A percentile compares a stretch with the other conserved stretches of the same genome.
These are phyloP conservation scores for Ctenopoma kingsleyae DNA, from an alignment of 2,797 vertebrate species.

Conservation along the genomic window DNA sequence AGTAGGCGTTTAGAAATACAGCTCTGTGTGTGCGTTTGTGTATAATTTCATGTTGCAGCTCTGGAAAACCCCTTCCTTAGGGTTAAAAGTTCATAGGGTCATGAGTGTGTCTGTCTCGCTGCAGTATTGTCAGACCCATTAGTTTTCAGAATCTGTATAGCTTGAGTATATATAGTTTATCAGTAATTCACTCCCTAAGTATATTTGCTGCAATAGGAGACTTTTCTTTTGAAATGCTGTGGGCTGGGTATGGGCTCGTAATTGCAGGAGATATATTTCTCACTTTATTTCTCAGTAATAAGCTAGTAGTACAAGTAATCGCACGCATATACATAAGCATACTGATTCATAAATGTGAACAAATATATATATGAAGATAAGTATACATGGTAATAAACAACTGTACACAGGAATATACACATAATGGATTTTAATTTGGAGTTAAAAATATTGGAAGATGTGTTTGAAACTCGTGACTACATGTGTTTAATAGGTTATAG, in stretches of 20 bases:
- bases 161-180: slow-evolving; percentile 65
- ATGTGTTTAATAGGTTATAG: slow-evolving; percentile 28
- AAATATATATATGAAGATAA: not conserved
- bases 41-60: slow-evolving; percentile 60
- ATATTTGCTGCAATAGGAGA: slow-evolving; percentile 63
- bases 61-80: slow-evolving; percentile 72
- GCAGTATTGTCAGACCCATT: slow-evolving; percentile 63
- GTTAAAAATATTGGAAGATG: not conserved
- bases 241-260: slow-evolving; percentile 76
- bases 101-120: slow-evolving; percentile 33
- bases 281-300: slow-evolving; percentile 66
- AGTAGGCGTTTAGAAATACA: slow-evolving; percentile 63
- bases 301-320: slow-evolving; percentile 44
- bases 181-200: slow-evolving; percentile 72
- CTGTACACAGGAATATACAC: slow-evolving; percentile 20
- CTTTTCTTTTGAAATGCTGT: slow-evolving; percentile 76
- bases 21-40: slow-evolving; percentile 41
- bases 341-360: slow-evolving; percentile 41
- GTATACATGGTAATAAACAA: slow-evolving; percentile 37
- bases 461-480: slow-evolving; percentile 32
- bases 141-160: slow-evolving; percentile 72
- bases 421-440: too few relatives aligned
- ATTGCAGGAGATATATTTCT: too few relatives aligned
- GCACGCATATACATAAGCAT: slow-evolving; percentile 11
- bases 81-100: slow-evolving; percentile 81